Conservation (phyloP, 1,140 invertebrate genomes). For the Bilobella aurantiaca region DNA sequence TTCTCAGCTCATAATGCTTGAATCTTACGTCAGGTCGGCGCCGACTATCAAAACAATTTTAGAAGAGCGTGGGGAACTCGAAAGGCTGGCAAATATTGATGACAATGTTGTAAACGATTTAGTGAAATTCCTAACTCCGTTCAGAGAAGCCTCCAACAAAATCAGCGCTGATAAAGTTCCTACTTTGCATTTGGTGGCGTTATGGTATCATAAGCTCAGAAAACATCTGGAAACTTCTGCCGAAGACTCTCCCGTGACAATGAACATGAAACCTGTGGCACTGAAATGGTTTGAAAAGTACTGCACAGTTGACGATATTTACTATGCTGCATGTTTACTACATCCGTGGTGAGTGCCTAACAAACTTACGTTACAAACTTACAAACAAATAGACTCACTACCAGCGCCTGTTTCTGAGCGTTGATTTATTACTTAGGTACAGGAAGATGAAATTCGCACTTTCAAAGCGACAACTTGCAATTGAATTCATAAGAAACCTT, state of each 20-base stretch:
- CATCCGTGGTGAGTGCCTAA: constrained; percentile 1
- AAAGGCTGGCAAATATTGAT: neutral
- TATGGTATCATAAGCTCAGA: neutral
- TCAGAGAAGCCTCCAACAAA: neutral
- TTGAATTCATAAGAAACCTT: neutral
- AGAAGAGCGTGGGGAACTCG: neutral
- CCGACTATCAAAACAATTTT: neutral
- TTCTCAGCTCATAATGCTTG: constrained; percentile 12
- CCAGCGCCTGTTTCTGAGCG: neutral
- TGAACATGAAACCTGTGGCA: neutral
- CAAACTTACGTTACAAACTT: no score
- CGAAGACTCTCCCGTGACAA: neutral
- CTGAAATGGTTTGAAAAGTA: neutral
- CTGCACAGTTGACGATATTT: neutral
- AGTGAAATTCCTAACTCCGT: neutral
- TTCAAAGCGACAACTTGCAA: neutral
- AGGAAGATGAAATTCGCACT: constrained; percentile 1
- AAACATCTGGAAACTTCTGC: neutral
- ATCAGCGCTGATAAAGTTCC: constrained; percentile 2
- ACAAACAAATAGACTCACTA: neutral
- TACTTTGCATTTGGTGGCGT: neutral
- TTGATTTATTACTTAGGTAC: neutral
- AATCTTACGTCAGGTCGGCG: neutral
- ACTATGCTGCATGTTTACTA: neutral
- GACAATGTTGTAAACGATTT: neutral